phyloP scores from a whole-genome alignment of 2,888 invertebrate species.

The Drosophila koepferae region DNA sequence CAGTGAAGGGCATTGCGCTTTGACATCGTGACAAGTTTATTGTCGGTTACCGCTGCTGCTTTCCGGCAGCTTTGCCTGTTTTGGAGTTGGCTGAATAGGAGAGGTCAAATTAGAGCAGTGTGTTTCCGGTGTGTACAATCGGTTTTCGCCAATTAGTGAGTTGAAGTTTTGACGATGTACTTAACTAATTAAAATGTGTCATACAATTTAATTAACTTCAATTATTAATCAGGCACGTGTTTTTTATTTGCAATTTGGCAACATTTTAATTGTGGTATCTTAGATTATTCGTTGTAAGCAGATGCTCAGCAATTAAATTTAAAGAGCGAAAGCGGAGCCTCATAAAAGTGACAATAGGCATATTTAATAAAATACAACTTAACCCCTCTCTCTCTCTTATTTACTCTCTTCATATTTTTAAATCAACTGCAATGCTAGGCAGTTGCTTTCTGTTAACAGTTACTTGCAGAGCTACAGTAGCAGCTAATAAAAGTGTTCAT shows the following conservation, averaged over 20 bases:
- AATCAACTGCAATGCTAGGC: background rate
- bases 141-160: constrained; percentile 1
- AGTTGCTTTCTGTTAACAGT: background rate
- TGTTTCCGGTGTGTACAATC: constrained; percentile 24
- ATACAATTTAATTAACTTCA: constrained; percentile 5
- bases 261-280: background rate
- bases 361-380: background rate
- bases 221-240: background rate
- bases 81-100: constrained; percentile 18
- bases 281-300: background rate
- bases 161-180: background rate
- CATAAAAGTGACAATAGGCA: background rate
- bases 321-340: background rate
- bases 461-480: constrained; percentile 1
- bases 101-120: constrained; percentile 24
- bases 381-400: background rate
- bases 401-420: too few relatives aligned
- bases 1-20: constrained; percentile 13
- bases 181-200: constrained; percentile 13
- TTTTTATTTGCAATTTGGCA: background rate
- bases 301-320: constrained; percentile 8
- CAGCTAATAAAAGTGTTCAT: constrained; percentile 22
- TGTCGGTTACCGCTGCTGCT: constrained; percentile 32
- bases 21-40: constrained; percentile 54
- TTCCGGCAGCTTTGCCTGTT: constrained; percentile 37